A percentile compares a stretch with the other conserved stretches of the same genome.
Evolutionary conservation across 2,113 vertebrate genomes (phyloP).

Genomic region (Pituophis catenifer): DNA sequence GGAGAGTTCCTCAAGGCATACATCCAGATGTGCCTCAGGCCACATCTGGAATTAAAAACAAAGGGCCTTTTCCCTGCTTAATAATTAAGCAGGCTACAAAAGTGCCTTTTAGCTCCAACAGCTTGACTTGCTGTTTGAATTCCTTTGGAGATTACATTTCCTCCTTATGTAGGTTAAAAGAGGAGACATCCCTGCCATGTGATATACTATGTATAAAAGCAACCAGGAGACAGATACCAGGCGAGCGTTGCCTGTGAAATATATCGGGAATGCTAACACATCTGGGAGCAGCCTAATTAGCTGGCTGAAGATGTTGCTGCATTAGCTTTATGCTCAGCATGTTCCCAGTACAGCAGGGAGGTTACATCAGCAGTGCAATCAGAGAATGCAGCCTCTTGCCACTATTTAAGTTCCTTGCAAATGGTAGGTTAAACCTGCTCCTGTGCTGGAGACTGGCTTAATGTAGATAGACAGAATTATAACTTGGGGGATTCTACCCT

Average conservation of each 20-base stretch:
- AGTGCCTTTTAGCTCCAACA: not conserved
- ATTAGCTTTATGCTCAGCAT: constrained; percentile 22
- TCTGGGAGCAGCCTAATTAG: constrained; percentile 34
- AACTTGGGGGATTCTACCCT: not conserved
- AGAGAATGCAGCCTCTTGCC: not conserved
- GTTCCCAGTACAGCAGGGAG: constrained; percentile 20
- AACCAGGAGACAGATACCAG: constrained; percentile 4
- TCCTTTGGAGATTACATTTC: not conserved
- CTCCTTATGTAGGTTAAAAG: not conserved
- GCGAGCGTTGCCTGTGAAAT: constrained; percentile 28
- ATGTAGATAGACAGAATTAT: not conserved
- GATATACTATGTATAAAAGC: not conserved
- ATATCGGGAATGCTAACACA: not conserved
- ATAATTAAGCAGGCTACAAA: not conserved
- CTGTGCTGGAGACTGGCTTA: constrained; percentile 1
- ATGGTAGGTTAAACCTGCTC: not conserved
- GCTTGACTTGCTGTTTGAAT: constrained; percentile 1
- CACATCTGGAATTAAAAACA: not conserved
- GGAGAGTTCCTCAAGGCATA: too few relatives aligned
- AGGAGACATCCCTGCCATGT: not conserved
- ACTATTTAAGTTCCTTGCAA: constrained; percentile 13
- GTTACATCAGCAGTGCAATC: constrained; percentile 25
- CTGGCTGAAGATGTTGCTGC: constrained; percentile 30
- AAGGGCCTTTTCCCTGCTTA: not conserved
- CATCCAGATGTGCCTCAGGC: not conserved